Evolutionary conservation across 2,113 vertebrate species (phyloP).

Genomic region (Spheniscus mendiculus): DNA sequence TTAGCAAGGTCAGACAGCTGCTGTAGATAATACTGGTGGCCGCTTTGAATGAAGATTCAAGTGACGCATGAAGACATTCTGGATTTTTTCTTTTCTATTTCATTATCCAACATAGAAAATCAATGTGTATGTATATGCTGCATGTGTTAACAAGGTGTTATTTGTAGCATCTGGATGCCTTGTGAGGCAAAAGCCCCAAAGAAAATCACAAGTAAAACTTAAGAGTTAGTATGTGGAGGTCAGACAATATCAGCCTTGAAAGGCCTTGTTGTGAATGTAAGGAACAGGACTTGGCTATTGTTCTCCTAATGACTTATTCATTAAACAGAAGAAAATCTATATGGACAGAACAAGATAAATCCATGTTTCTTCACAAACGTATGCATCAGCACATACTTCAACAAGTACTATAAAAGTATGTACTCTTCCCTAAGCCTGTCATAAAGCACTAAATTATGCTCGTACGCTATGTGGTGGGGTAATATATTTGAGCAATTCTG

Average conservation of each 20-base stretch:
- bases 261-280: not conserved
- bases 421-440: not conserved
- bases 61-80: not conserved
- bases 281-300: not conserved
- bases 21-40: not conserved
- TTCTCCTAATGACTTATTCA: conserved; percentile 17
- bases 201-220: not conserved
- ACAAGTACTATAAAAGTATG: not conserved
- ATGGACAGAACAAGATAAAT: not conserved
- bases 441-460: not conserved
- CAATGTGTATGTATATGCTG: not conserved
- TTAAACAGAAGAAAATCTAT: conserved; percentile 14
- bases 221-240: not conserved
- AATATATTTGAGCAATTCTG: not conserved
- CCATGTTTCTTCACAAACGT: not conserved
- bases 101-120: not conserved
- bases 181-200: not conserved
- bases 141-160: not conserved
- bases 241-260: not conserved
- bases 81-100: not conserved
- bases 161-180: not conserved
- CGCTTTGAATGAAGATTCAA: not conserved
- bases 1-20: not conserved
- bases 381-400: conserved; percentile 1
- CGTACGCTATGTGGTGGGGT: not conserved